Evolutionary conservation across 1,140 invertebrate genomes (phyloP), one percentile per base, ranked within the genome.

Genomic region (Leptonema lineaticorne): DNA sequence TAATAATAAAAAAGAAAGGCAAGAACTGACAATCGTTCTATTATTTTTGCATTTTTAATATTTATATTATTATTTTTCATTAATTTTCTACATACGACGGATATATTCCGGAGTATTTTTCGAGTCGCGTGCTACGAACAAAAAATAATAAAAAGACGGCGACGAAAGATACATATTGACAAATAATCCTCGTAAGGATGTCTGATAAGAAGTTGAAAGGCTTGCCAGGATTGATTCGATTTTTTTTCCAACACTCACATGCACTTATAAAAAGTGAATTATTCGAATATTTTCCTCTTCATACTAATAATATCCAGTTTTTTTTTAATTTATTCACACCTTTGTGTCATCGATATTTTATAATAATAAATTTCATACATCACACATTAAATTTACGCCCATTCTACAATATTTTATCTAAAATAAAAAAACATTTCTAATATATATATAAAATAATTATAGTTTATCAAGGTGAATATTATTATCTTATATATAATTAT

Each of bases 401-500:
- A n/a, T n/a, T n/a, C n/a, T n/a, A n/a, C n/a, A n/a, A n/a, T n/a
- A n/a, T n/a, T n/a, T n/a, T n/a, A n/a, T n/a, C n/a, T n/a, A n/a
- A n/a, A n/a, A n/a, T n/a, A n/a, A n/a, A n/a, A n/a, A n/a, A n/a
- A n/a, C n/a, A n/a, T n/a, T n/a, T n/a, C n/a, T n/a, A n/a, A n/a
- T n/a, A n/a, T n/a, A n/a, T n/a, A n/a, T n/a, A n/a, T n/a, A n/a
- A 29, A 66, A 66, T 66, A 66, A 66, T 66, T 66, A 66, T 50
- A 29, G 27, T 66, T 50, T 66, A n/a, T 50, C 30, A 53, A 66
- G 63, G 63, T 57, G 63, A 66, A 27, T 48, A 56, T 27, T n/a
- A n/a, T n/a, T n/a, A n/a, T n/a, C n/a, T n/a, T n/a, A n/a, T n/a
- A n/a, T n/a, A n/a, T n/a, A n/a, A n/a, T n/a, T n/a, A n/a, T n/a